Percentiles rank a stretch among this genome's conserved stretches.
These are phyloP conservation scores for Pogonomyrmex californicus DNA, from an alignment of 1,140 invertebrate species.

Conservation along the genomic window DNA sequence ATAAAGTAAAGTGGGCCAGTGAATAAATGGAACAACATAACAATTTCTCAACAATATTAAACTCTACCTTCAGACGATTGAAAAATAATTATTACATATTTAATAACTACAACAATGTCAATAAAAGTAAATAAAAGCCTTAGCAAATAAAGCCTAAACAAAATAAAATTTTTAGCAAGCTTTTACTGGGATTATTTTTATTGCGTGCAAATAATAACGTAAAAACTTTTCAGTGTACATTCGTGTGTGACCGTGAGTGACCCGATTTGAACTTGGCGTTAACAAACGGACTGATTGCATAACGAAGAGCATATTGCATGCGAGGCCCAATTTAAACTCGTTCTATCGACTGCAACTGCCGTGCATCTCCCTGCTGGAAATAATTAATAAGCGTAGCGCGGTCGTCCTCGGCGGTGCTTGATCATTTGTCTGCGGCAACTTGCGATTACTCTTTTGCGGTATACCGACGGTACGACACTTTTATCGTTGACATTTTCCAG, in stretches of 20 bases:
- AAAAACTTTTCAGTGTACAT: constrained; percentile 19
- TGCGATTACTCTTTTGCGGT: constrained; percentile 58
- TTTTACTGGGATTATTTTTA: background rate
- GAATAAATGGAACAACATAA: background rate
- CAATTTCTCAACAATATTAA: background rate
- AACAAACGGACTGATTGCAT: constrained; percentile 48
- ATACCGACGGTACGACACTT: constrained; percentile 28
- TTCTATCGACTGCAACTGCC: constrained; percentile 65
- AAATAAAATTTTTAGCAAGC: no score
- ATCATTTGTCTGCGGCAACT: constrained; percentile 70
- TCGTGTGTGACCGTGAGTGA: background rate
- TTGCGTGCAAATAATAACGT: background rate
- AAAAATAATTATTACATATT: background rate
- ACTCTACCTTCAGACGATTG: background rate
- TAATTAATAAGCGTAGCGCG: constrained; percentile 77
- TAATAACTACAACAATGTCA: background rate
- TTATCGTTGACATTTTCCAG: constrained; percentile 4
- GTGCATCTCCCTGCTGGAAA: constrained; percentile 56
- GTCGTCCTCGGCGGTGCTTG: constrained; percentile 77
- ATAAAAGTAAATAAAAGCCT: background rate
- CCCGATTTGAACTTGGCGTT: constrained; percentile 68
- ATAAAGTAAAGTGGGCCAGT: background rate
- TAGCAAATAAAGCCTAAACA: background rate
- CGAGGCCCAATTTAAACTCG: constrained; percentile 39
- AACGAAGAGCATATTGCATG: constrained; percentile 66